phyloP scores from a whole-genome alignment of 2,113 vertebrate genomes.

The Trogon surrucura region DNA sequence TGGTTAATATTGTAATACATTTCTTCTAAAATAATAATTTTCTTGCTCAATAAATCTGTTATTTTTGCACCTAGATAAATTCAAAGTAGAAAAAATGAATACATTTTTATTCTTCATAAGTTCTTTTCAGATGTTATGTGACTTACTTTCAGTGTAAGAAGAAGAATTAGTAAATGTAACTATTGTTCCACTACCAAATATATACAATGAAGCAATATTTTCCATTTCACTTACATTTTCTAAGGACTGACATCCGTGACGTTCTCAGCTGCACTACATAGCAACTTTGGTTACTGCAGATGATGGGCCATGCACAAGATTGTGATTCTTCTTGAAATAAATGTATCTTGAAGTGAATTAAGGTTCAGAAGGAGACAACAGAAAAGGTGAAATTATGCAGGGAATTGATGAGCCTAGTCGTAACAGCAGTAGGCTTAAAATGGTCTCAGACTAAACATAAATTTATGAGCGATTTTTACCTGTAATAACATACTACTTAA shows the following conservation, averaged over 20 bases:
- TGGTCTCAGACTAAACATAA: neutral
- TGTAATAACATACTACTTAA: neutral
- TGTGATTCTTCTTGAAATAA: neutral
- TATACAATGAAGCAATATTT: neutral
- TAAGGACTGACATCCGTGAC: neutral
- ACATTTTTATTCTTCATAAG: neutral
- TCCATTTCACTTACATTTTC: neutral
- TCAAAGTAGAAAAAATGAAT: neutral
- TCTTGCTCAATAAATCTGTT: neutral
- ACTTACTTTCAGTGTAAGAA: neutral
- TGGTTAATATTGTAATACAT: neutral
- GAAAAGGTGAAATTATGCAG: neutral
- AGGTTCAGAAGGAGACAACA: neutral
- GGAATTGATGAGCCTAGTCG: neutral
- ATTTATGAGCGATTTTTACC: neutral
- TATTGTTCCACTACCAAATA: neutral
- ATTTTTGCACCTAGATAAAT: slow-evolving; percentile 19
- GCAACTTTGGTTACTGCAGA: neutral
- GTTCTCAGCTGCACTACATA: neutral
- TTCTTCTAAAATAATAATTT: slow-evolving; percentile 6
- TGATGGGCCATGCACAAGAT: neutral
- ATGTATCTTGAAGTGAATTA: neutral
- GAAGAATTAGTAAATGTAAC: slow-evolving; percentile 39
- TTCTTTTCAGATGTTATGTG: neutral
- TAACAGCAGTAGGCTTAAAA: neutral